phyloP scores from a whole-genome alignment of 2,888 invertebrate species.

The Kryphioiulus occultus region DNA sequence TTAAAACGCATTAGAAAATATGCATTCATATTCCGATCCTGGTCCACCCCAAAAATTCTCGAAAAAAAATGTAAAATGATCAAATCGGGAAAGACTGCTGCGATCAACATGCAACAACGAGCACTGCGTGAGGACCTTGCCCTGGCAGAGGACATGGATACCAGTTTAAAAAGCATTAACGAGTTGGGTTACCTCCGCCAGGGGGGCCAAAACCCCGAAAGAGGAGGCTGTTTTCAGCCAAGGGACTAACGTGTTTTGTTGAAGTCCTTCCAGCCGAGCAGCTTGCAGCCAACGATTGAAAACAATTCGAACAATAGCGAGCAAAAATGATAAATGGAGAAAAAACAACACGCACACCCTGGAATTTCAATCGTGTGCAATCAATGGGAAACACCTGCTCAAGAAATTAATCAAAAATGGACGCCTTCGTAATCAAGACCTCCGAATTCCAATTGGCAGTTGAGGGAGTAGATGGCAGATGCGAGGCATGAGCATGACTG shows the following conservation, averaged over 20 bases:
- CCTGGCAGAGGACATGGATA: constrained; percentile 39
- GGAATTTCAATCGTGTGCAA: neutral
- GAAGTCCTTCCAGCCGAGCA: neutral
- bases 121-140: constrained; percentile 4
- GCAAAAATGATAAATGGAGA: constrained; percentile 36
- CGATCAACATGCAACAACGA: constrained; percentile 36
- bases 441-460: neutral
- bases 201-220: neutral
- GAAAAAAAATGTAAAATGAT: neutral
- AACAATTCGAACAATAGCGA: constrained; percentile 15
- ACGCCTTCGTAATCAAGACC: constrained; percentile 25
- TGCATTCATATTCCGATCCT: constrained; percentile 28
- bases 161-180: constrained; percentile 40
- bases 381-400: constrained; percentile 22
- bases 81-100: constrained; percentile 26
- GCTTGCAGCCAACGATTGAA: neutral
- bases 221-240: neutral
- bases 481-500: constrained; percentile 72
- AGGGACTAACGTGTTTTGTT: constrained; percentile 24
- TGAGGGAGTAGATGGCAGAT: constrained; percentile 66
- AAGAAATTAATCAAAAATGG: constrained; percentile 35
- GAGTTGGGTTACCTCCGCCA: constrained; percentile 32
- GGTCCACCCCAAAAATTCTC: constrained; percentile 1
- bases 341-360: constrained; percentile 40
- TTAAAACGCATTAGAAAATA: constrained; percentile 42